phyloP scores from a whole-genome alignment of 2,113 vertebrate species.

The Microtus oregoni region DNA sequence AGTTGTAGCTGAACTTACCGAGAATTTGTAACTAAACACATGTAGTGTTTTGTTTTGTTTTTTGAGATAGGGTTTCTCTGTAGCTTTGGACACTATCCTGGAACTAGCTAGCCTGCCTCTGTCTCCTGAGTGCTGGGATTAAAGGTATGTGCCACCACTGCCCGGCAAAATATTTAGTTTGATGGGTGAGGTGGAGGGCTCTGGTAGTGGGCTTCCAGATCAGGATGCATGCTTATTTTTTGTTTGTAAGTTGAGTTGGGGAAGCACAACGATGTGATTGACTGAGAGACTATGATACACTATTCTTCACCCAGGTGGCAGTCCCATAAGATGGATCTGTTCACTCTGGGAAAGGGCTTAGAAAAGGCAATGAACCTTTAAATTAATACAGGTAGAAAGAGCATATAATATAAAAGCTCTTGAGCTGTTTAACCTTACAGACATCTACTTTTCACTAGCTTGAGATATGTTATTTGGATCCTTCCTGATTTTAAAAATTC shows the following conservation, averaged over 20 bases:
- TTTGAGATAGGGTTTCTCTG: no score
- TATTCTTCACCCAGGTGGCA: not conserved
- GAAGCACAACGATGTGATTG: not conserved
- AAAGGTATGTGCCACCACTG: no score
- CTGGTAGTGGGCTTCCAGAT: not conserved
- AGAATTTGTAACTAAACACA: not conserved
- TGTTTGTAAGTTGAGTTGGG: not conserved
- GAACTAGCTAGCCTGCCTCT: no score
- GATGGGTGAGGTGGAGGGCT: not conserved
- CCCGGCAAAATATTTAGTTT: not conserved
- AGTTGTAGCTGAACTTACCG: not conserved
- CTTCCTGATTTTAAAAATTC: conserved; percentile 4
- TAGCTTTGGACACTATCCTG: no score
- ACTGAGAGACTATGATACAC: not conserved
- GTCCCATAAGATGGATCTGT: not conserved
- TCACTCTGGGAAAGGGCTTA: not conserved
- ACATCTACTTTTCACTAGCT: not conserved
- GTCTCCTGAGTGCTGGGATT: no score
- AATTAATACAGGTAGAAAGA: not conserved
- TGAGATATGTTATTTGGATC: not conserved
- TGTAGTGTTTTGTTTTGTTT: not conserved
- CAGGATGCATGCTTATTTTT: not conserved
- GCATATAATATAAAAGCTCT: not conserved
- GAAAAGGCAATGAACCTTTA: not conserved
- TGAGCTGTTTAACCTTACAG: not conserved